phyloP scores from a whole-genome alignment of 2,113 vertebrate species.

The Scatophagus argus region DNA sequence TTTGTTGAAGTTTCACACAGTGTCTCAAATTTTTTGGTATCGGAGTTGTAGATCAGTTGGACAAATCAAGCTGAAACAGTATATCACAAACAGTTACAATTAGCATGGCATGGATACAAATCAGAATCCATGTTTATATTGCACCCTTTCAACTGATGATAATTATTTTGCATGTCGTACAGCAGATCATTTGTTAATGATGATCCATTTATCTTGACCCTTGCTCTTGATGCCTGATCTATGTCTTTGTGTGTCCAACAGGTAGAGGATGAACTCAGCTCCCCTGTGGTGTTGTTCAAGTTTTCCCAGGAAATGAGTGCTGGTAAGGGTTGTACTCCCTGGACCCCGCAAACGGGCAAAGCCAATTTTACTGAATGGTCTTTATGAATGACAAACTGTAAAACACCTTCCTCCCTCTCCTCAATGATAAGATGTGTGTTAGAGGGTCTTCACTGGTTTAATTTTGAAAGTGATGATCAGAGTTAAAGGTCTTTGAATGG shows the following conservation, averaged over 20 bases:
- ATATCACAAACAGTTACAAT: slow-evolving; percentile 5
- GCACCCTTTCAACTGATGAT: neutral
- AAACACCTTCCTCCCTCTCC: too few species aligned
- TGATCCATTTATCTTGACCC: neutral
- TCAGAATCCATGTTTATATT: slow-evolving; percentile 17
- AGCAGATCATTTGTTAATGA: neutral
- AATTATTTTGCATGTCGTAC: slow-evolving; percentile 31
- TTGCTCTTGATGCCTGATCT: slow-evolving; percentile 22
- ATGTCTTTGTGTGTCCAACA: slow-evolving; percentile 74
- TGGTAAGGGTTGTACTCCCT: slow-evolving; percentile 78
- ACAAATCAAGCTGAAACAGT: slow-evolving; percentile 30
- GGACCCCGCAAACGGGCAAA: neutral
- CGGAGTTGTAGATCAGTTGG: slow-evolving; percentile 10
- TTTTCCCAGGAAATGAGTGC: slow-evolving; percentile 85
- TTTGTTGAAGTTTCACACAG: too few species aligned
- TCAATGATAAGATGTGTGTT: too few species aligned
- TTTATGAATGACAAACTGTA: too few species aligned
- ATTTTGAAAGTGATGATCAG: too few species aligned
- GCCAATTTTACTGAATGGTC: neutral
- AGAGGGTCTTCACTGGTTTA: too few species aligned
- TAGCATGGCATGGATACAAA: slow-evolving; percentile 14
- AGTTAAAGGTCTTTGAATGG: too few species aligned
- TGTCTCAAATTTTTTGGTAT: too few species aligned
- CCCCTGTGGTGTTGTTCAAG: slow-evolving; percentile 94
- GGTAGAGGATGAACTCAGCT: slow-evolving; percentile 94